phyloP scores from a whole-genome alignment of 2,888 invertebrate species.

The Kryphioiulus occultus region DNA sequence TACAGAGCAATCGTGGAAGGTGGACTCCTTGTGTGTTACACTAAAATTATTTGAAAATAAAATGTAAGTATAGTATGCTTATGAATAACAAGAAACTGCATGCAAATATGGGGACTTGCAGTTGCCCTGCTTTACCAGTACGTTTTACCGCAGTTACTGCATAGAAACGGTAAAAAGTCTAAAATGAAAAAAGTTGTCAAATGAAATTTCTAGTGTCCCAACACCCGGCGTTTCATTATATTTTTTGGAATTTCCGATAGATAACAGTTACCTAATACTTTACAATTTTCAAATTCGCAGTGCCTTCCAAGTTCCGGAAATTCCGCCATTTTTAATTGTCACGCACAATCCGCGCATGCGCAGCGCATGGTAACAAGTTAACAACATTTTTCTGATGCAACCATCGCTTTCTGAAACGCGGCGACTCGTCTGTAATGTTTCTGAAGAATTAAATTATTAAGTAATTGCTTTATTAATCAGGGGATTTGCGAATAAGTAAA shows the following conservation, averaged over 20 bases:
- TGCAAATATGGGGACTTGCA: too few species aligned
- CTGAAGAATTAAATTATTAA: neutral
- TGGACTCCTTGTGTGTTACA: neutral
- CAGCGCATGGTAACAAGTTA: too few species aligned
- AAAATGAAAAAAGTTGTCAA: neutral
- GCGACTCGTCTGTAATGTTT: neutral
- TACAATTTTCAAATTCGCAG: constrained; percentile 40
- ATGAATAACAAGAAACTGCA: neutral
- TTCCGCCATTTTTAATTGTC: constrained; percentile 46
- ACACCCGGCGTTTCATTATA: neutral
- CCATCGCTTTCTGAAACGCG: neutral
- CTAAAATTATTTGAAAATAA: neutral
- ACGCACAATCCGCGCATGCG: neutral
- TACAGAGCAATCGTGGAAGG: neutral
- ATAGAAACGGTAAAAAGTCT: constrained; percentile 50
- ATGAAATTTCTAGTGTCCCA: neutral
- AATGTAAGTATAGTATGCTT: too few species aligned
- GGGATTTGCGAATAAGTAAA: neutral
- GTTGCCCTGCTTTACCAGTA: constrained; percentile 38
- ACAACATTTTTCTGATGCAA: constrained; percentile 8
- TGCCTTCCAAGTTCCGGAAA: constrained; percentile 49
- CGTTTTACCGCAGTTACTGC: constrained; percentile 44
- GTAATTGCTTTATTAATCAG: neutral
- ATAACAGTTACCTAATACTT: constrained; percentile 37
- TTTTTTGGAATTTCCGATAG: neutral